Evolutionary conservation across 2,888 invertebrate genomes (phyloP), one percentile per base, ranked within the genome.

Genomic region (Xestia xanthographa): DNA sequence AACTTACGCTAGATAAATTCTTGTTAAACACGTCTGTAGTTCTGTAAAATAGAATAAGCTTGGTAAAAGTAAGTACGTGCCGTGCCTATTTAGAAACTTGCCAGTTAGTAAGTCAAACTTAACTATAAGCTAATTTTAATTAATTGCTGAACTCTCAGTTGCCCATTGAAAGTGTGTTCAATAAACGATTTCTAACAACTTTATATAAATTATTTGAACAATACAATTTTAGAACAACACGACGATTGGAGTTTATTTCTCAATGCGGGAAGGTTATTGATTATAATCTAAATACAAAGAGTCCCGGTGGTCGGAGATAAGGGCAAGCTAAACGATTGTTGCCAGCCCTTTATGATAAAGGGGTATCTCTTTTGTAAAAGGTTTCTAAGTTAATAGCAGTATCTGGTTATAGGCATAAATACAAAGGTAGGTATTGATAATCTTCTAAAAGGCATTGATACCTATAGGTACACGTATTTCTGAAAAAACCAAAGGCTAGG

Each of bases 261-360:
- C 1, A 34, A 58, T 72, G 56, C 48, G 56, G 11, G 12, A 48
- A 71, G 9, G 29, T 45, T 45, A 38, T 43, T 62, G 34, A 29
- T 70, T 56, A 29, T 53, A 53, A 70, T 77, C 26, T 65, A 43
- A 71, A 77, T 29, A 45, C 56, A 50, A 79, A 79, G 56, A 62
- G 29, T 34, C n/a, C 29, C 53, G 29, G 45, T 8, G 43, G 38
- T 56, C 14, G 20, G 45, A 76, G 43, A 66, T 65, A 70, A 29
- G 50, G 34, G 58, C 26, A 43, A 60, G 26, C 14, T 22, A 72
- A 79, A 62, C 60, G 41, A 53, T 66, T 66, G 50, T 66, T 72
- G 43, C 41, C 11, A 38, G n/a, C 29, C 45, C 34, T 73, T 56
- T 56, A 50, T 17, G 26, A 63, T 60, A 73, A 74, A 50, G 72